phyloP scores from a whole-genome alignment of 1,140 invertebrate genomes.

The Ceratina australensis region DNA sequence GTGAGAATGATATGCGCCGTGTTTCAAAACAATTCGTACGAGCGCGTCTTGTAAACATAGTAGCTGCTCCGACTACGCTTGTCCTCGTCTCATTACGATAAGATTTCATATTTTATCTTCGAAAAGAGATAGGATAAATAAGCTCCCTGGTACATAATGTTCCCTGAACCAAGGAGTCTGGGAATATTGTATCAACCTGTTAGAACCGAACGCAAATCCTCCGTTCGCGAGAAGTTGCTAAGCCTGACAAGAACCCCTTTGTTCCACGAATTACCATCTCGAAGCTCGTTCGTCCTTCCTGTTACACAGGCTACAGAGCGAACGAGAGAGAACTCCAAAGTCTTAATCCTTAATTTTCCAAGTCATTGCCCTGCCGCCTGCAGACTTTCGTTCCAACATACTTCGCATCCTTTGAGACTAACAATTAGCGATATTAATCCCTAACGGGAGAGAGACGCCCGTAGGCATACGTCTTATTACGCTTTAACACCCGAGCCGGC shows the following conservation, averaged over 20 bases:
- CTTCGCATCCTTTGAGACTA: slow-evolving; percentile 67
- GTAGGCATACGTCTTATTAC: slow-evolving; percentile 61
- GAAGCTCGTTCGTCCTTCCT: slow-evolving; percentile 35
- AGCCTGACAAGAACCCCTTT: slow-evolving; percentile 24
- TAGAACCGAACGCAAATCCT: slow-evolving; percentile 19
- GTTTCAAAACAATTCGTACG: slow-evolving; percentile 60
- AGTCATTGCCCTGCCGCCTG: slow-evolving; percentile 46
- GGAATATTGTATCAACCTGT: background rate
- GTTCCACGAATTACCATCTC: slow-evolving; percentile 33
- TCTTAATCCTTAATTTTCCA: slow-evolving; percentile 72
- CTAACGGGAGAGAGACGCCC: slow-evolving; percentile 35
- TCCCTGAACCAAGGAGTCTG: background rate
- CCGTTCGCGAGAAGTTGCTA: background rate
- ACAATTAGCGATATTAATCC: slow-evolving; percentile 76
- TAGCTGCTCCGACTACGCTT: background rate
- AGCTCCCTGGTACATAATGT: too few relatives aligned
- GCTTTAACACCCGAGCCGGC: slow-evolving; percentile 63
- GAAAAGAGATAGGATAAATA: background rate
- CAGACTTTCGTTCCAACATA: slow-evolving; percentile 33
- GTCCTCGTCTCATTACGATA: too few relatives aligned
- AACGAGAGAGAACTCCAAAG: slow-evolving; percentile 26
- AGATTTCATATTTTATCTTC: background rate
- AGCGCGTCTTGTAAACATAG: slow-evolving; percentile 42
- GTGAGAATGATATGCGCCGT: slow-evolving; percentile 58
- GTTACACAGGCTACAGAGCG: slow-evolving; percentile 30